phyloP scores from a whole-genome alignment of 2,888 invertebrate species.

The Metellina segmentata region DNA sequence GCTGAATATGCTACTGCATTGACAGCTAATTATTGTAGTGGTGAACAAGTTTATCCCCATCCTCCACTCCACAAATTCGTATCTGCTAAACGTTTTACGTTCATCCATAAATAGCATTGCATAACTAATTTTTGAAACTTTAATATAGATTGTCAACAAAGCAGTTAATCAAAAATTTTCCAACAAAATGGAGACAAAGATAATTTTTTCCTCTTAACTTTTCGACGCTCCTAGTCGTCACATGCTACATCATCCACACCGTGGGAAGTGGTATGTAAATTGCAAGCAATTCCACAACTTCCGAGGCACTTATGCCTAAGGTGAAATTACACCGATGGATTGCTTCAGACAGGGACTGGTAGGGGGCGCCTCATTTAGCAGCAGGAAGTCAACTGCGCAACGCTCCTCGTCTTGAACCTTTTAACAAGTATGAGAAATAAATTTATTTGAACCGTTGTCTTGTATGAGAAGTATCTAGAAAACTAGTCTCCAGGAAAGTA shows the following conservation, averaged over 20 bases:
- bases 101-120: no score
- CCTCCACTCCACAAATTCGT: not conserved
- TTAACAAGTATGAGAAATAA: not conserved
- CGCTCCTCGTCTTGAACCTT: not conserved
- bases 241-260: not conserved
- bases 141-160: not conserved
- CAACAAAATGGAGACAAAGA: not conserved
- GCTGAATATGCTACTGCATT: not conserved
- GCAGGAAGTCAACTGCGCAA: conserved; percentile 29
- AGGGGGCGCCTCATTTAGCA: not conserved
- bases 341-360: not conserved
- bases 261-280: not conserved
- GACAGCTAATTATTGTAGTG: no score
- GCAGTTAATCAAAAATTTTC: not conserved
- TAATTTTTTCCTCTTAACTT: not conserved
- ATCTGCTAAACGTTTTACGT: not conserved
- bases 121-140: not conserved
- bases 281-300: not conserved
- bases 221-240: not conserved
- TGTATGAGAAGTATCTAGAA: not conserved
- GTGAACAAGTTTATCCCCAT: not conserved
- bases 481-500: not conserved
- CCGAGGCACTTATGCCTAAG: not conserved
- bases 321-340: conserved; percentile 25
- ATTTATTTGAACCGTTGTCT: not conserved